phyloP scores from a whole-genome alignment of 2,113 vertebrate genomes.

The Onychostruthus taczanowskii region DNA sequence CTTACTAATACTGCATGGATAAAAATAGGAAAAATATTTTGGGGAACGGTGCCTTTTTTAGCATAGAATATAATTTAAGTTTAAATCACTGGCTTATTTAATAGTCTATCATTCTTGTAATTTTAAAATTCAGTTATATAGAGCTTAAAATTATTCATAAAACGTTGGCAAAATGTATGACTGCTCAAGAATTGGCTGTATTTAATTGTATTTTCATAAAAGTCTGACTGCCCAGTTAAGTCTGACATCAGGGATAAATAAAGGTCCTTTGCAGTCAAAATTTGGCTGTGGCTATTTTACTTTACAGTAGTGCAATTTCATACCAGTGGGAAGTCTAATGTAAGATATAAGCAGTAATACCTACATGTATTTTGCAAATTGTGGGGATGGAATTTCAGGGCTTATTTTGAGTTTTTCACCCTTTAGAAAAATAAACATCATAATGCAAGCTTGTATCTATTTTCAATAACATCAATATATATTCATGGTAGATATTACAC shows the following conservation, averaged over 20 bases:
- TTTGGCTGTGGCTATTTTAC: neutral
- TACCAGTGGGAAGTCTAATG: neutral
- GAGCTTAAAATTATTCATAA: neutral
- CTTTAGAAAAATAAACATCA: neutral
- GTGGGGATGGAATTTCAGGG: neutral
- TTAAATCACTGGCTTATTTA: neutral
- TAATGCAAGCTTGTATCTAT: neutral
- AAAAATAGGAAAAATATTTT: neutral
- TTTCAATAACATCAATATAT: neutral
- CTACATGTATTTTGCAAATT: neutral
- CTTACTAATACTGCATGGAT: neutral
- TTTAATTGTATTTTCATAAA: neutral
- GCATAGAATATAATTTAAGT: neutral
- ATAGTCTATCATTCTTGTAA: neutral
- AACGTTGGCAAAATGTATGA: neutral
- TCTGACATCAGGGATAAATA: neutral
- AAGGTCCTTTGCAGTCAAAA: neutral
- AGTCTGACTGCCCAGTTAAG: neutral
- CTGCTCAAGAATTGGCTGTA: neutral
- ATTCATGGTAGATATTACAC: neutral
- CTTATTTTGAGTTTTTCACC: neutral
- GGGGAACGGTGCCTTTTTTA: fast-evolving
- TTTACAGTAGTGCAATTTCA: neutral
- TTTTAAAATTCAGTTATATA: neutral
- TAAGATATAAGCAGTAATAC: neutral